These are phyloP conservation scores for Neoseiulus cucumeris DNA, from an alignment of 1,140 invertebrate species.

Conservation along the genomic window DNA sequence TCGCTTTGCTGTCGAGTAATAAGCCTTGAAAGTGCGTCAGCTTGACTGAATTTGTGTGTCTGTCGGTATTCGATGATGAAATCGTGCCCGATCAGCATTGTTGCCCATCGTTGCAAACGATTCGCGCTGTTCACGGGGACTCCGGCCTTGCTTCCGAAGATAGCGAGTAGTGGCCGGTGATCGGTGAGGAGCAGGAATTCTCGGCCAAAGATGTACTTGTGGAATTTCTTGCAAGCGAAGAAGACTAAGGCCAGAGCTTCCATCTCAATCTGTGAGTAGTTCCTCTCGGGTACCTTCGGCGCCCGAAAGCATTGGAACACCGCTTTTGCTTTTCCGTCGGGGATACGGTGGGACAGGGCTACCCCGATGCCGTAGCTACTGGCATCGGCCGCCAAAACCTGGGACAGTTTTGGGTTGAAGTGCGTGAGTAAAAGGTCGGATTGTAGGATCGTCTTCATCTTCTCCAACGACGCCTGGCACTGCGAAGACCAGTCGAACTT, in stretches of 20 bases:
- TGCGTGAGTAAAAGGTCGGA: background rate
- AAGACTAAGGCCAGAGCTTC: constrained; percentile 33
- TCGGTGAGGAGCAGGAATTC: constrained; percentile 29
- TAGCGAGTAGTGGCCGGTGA: constrained; percentile 28
- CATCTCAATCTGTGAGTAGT: constrained; percentile 34
- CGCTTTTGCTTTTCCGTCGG: background rate
- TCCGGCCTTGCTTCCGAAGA: constrained; percentile 23
- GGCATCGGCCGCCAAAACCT: background rate
- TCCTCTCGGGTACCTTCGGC: constrained; percentile 27
- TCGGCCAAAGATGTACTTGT: constrained; percentile 30
- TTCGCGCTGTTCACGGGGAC: constrained; percentile 24
- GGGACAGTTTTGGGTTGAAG: background rate
- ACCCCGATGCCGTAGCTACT: background rate
- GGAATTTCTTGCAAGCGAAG: constrained; percentile 31
- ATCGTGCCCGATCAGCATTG: constrained; percentile 23
- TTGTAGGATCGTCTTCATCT: background rate
- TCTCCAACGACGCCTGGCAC: background rate
- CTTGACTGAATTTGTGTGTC: constrained; percentile 18
- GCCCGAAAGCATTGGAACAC: constrained; percentile 16
- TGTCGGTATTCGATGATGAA: constrained; percentile 24
- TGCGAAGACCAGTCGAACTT: background rate
- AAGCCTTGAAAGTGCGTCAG: constrained; percentile 18
- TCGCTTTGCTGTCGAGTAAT: background rate
- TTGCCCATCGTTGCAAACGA: constrained; percentile 26
- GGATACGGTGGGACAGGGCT: background rate